Conservation (phyloP, 2,888 invertebrate species). For the Aradus depressus region DNA sequence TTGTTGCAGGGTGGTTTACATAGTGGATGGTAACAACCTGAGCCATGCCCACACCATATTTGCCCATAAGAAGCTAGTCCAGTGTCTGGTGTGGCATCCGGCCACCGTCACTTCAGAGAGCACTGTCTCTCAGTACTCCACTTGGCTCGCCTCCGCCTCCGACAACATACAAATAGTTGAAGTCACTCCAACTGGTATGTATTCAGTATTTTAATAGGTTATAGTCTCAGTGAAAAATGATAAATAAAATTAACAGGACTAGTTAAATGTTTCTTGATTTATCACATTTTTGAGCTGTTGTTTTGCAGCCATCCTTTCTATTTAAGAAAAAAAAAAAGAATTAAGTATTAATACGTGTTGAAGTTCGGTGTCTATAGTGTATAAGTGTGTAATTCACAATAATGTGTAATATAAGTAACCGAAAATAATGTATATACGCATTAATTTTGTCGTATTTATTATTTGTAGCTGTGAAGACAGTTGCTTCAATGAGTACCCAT, state of each 20-base stretch:
- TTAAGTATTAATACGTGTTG: not conserved
- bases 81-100: constrained; percentile 62
- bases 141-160: constrained; percentile 54
- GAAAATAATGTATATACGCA: not conserved
- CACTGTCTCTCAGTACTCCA: constrained; percentile 44
- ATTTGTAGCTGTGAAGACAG: constrained; percentile 23
- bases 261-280: not conserved
- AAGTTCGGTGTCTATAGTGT: not conserved
- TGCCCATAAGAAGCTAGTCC: constrained; percentile 49
- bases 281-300: not conserved
- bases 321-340: not conserved
- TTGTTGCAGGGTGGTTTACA: constrained; percentile 28
- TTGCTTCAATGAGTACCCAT: constrained; percentile 40
- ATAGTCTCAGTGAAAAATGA: not conserved
- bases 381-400: not conserved
- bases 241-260: not conserved
- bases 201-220: not conserved
- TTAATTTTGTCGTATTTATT: not conserved
- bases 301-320: not conserved
- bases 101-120: constrained; percentile 46
- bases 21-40: constrained; percentile 32
- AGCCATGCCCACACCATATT: constrained; percentile 38
- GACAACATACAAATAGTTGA: constrained; percentile 44
- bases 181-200: constrained; percentile 28
- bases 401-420: not conserved